Conservation (phyloP, 1,140 invertebrate species). For the Campoletis sonorensis region DNA sequence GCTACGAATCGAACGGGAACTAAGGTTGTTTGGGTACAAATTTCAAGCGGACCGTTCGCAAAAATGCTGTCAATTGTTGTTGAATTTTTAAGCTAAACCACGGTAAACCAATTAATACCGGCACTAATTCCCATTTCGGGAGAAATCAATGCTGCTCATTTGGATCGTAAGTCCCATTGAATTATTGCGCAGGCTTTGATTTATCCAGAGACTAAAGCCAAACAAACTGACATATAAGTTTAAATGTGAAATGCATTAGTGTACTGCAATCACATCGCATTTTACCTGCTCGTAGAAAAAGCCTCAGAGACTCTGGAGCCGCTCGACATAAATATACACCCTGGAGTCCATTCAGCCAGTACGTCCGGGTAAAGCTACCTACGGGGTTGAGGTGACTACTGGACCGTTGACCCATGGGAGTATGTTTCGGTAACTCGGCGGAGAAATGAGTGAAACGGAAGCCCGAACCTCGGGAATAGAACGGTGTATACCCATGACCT, state of each 20-base stretch:
- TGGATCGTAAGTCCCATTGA: too few relatives aligned
- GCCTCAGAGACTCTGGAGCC: background rate
- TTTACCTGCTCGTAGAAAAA: constrained; percentile 15
- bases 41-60: too few relatives aligned
- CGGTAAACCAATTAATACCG: too few relatives aligned
- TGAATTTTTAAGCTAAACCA: too few relatives aligned
- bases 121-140: too few relatives aligned
- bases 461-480: constrained; percentile 43
- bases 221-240: background rate
- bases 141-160: too few relatives aligned
- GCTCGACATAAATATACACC: background rate
- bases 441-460: constrained; percentile 42
- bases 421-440: constrained; percentile 47
- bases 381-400: constrained; percentile 36
- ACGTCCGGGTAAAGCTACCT: background rate
- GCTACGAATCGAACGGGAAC: too few relatives aligned
- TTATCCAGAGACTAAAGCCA: background rate
- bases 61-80: too few relatives aligned
- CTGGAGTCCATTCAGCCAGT: background rate
- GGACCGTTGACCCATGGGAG: constrained; percentile 49
- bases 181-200: background rate
- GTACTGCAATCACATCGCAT: background rate
- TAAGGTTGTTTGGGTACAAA: too few relatives aligned
- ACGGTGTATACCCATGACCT: constrained; percentile 5
- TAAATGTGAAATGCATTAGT: background rate